phyloP scores from a whole-genome alignment of 2,888 invertebrate species.

The Chydorus sphaericus region DNA sequence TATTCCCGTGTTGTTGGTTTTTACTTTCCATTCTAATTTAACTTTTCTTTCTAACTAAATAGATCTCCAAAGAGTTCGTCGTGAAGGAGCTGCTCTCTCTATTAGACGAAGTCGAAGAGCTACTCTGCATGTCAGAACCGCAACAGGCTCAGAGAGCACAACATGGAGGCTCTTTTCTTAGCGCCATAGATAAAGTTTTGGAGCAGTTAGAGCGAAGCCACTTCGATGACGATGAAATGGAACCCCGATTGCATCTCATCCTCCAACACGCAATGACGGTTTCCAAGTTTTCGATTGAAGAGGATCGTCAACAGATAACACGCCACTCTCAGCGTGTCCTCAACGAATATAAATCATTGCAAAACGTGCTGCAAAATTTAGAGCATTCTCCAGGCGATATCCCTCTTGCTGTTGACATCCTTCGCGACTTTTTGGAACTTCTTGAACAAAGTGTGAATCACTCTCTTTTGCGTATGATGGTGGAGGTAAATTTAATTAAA shows the following conservation, averaged over 20 bases:
- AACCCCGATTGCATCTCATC: background rate
- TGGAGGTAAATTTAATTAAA: background rate
- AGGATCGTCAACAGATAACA: slow-evolving; percentile 6
- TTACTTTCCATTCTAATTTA: background rate
- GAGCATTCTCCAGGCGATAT: slow-evolving; percentile 7
- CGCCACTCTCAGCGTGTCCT: slow-evolving; percentile 5
- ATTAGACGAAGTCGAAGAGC: background rate
- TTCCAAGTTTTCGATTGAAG: slow-evolving; percentile 1
- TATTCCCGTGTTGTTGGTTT: background rate
- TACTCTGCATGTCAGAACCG: background rate
- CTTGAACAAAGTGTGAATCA: slow-evolving; percentile 12
- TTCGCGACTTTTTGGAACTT: slow-evolving; percentile 12
- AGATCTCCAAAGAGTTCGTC: slow-evolving; percentile 11
- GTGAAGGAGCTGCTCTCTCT: slow-evolving; percentile 5
- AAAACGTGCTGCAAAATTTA: slow-evolving; percentile 4
- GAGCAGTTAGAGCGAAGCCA: slow-evolving; percentile 3
- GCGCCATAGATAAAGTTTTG: slow-evolving; percentile 5
- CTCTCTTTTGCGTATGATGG: slow-evolving; percentile 7
- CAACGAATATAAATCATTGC: slow-evolving; percentile 3
- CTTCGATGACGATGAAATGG: slow-evolving; percentile 1
- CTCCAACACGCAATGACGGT: slow-evolving; percentile 11
- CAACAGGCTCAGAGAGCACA: background rate
- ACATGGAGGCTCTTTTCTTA: background rate
- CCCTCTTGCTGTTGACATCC: slow-evolving; percentile 3
- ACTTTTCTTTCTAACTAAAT: background rate